Evolutionary conservation across 2,888 invertebrate species (phyloP).

Genomic region (Agelastica alni): DNA sequence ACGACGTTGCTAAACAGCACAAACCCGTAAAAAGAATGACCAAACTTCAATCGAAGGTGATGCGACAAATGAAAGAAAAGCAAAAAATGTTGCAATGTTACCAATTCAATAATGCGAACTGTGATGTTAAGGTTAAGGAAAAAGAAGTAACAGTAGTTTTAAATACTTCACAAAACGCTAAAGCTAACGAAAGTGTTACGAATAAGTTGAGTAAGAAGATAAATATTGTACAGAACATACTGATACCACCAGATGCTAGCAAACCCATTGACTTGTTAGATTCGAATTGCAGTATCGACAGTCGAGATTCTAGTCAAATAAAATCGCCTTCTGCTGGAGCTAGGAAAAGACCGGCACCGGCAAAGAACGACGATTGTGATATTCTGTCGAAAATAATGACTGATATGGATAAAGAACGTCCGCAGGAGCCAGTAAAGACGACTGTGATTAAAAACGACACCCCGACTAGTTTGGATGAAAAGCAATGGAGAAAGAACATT

Average conservation of each 20-base stretch:
- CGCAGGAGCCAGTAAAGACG: neutral
- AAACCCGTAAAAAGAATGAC: constrained; percentile 20
- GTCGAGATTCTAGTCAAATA: constrained; percentile 11
- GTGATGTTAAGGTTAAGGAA: constrained; percentile 19
- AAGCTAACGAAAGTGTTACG: neutral
- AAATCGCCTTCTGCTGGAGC: neutral
- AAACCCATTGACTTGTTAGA: constrained; percentile 17
- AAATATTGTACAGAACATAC: constrained; percentile 31
- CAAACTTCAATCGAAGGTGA: constrained; percentile 23
- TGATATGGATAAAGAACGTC: constrained; percentile 35
- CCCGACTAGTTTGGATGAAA: constrained; percentile 20
- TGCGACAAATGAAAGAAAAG: constrained; percentile 27
- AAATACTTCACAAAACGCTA: neutral
- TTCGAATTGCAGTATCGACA: neutral
- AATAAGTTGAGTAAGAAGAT: constrained; percentile 22
- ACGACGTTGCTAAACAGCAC: neutral
- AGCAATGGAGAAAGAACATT: constrained; percentile 26
- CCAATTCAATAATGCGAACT: constrained; percentile 3
- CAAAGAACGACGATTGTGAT: constrained; percentile 16
- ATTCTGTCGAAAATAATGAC: constrained; percentile 35
- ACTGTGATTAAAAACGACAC: constrained; percentile 6
- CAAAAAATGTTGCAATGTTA: constrained; percentile 25
- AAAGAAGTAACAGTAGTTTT: neutral
- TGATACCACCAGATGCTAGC: constrained; percentile 25
- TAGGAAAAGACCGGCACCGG: neutral